These are phyloP conservation scores for Zhuqinia jingwanae DNA, from an alignment of 2,888 invertebrate genomes.

Conservation along the genomic window DNA sequence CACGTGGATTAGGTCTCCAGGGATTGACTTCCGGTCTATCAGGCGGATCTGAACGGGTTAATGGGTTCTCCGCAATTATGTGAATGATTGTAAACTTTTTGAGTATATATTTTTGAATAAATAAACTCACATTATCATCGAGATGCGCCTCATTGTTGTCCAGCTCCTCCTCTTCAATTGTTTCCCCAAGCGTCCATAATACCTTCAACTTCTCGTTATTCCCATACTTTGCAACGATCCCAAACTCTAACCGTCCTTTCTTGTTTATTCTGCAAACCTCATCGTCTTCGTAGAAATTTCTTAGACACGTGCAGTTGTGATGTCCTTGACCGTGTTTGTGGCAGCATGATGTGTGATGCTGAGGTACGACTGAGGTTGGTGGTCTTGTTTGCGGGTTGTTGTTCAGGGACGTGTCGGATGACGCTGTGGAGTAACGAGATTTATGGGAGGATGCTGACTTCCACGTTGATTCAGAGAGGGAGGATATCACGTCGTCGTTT, in stretches of 20 bases:
- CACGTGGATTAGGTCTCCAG: conserved; percentile 34
- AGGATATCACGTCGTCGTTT: not conserved
- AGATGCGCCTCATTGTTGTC: not conserved
- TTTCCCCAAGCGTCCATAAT: conserved; percentile 49
- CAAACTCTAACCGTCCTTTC: conserved; percentile 51
- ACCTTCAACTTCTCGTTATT: conserved; percentile 9
- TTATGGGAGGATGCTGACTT: not conserved
- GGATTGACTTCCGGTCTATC: conserved; percentile 44
- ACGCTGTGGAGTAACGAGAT: not conserved
- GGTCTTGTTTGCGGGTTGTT: conserved; percentile 1
- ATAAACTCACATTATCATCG: not conserved
- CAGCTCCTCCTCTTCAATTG: conserved; percentile 38
- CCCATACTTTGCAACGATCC: conserved; percentile 29
- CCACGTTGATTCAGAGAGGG: not conserved
- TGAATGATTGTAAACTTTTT: no score
- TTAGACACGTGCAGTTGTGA: conserved; percentile 16
- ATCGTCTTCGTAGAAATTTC: conserved; percentile 54
- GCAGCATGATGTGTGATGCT: not conserved
- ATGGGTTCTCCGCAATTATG: no score
- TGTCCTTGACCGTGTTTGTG: not conserved
- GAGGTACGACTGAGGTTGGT: not conserved
- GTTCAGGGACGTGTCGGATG: not conserved
- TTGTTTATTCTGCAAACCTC: conserved; percentile 58
- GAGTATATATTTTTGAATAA: no score
- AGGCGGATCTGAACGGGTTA: conserved; percentile 48